Conservation (phyloP, 1,140 invertebrate genomes). For the Zaprionus lachaisei region DNA sequence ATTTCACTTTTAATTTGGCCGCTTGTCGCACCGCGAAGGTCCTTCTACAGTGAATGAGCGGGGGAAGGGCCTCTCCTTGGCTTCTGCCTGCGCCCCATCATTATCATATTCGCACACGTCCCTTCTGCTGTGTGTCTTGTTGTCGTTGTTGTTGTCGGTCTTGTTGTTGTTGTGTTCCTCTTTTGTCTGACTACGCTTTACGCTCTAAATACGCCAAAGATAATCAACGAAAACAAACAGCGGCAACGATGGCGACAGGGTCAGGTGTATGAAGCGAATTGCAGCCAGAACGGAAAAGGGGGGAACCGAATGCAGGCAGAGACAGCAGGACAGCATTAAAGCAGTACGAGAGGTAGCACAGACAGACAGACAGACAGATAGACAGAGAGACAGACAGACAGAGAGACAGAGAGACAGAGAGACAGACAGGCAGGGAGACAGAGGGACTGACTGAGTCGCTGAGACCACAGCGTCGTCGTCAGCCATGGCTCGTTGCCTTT, state of each 20-base stretch:
- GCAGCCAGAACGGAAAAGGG: constrained; percentile 22
- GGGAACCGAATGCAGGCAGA: constrained; percentile 8
- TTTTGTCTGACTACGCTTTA: constrained; percentile 83
- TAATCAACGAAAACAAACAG: constrained; percentile 84
- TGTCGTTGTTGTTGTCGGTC: constrained; percentile 5
- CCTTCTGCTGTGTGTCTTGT: constrained; percentile 7
- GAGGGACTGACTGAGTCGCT: background rate
- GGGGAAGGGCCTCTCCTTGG: constrained; percentile 3
- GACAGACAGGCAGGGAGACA: background rate
- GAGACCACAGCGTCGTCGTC: constrained; percentile 9
- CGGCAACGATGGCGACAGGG: constrained; percentile 68
- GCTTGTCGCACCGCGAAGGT: constrained; percentile 4
- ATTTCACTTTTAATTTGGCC: constrained; percentile 55
- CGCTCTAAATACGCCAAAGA: constrained; percentile 84
- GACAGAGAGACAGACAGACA: background rate
- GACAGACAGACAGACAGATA: background rate
- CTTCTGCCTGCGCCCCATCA: constrained; percentile 45
- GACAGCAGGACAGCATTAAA: no score
- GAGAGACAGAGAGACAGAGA: no score
- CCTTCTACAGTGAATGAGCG: background rate
- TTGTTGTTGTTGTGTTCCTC: constrained; percentile 16
- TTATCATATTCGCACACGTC: constrained; percentile 34
- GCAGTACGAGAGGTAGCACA: background rate
- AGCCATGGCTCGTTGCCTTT: constrained; percentile 43
- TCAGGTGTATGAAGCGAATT: constrained; percentile 76